Base-by-base conservation (phyloP, 2,113 vertebrate species). In the Harpagus bidentatus region DNA sequence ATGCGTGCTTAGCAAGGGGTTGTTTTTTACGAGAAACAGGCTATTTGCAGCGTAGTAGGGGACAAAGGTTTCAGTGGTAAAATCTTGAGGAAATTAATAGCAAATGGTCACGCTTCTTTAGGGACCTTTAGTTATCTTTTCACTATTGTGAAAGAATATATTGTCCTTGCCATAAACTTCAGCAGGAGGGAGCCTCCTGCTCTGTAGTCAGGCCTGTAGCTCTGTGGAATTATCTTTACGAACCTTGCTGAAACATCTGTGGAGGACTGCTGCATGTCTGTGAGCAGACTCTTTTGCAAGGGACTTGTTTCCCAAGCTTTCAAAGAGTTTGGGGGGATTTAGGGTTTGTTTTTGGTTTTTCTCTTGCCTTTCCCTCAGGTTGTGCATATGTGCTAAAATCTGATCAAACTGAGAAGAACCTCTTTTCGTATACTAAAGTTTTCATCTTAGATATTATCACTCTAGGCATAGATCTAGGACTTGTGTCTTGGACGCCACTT, bases 231-330 rank as follows among this genome's bases (percentile, higher is more conserved):
- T 73, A 20, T 5, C 69, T 45, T 52, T 23, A 36, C 1, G 1
- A 45, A 18, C 61, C 20, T 45, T 31, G 29, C 38, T 34, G 56
- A n/a, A 47, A 7, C 0, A 2, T 70, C 52, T 38, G 70, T 14
- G 21, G 22, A 25, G 45, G 52, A 16, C 36, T 23, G 1, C 36
- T n/a, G 36, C 5, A 1, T 28, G 48, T 13, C 62, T 1, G 4
- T 16, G 36, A 18, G 16, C 1, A 0, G 40, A 16, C 18, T 59
- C 23, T 59, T 42, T 52, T 32, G 13, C 22, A 3, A 36, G 40
- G n/a, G 38, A 13, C 43, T 17, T 47, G 25, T 42, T 83, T 47
- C 62, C 40, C 34, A 80, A 42, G 55, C 55, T 88, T 56, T 45
- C 61, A 21, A 8, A 48, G 73, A 52, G 42, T 4, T 47, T 22